Conservation (phyloP, 2,888 invertebrate species). For the Coenonympha arcania region DNA sequence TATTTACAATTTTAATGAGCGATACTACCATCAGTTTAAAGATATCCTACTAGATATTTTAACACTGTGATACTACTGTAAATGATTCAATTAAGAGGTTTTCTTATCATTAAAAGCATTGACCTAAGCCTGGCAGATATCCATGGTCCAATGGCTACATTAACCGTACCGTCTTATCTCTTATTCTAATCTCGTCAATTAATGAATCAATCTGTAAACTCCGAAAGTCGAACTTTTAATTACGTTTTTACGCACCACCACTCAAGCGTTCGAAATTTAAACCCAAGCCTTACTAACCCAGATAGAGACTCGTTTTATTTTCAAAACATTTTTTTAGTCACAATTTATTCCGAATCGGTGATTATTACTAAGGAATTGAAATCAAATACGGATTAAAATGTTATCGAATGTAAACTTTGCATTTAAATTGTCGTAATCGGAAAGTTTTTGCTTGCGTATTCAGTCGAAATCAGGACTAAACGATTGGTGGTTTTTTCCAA, state of each 20-base stretch:
- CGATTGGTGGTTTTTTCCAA: neutral
- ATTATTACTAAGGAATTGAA: neutral
- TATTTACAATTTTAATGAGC: too few relatives aligned
- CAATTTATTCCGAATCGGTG: neutral
- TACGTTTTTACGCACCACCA: constrained; percentile 12
- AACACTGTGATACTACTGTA: too few relatives aligned
- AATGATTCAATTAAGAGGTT: too few relatives aligned
- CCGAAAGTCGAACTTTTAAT: constrained; percentile 12
- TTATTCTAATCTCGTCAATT: constrained; percentile 3
- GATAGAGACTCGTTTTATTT: constrained; percentile 3
- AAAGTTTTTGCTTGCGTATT: neutral
- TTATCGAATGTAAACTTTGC: neutral
- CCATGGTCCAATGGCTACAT: neutral
- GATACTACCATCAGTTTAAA: too few relatives aligned
- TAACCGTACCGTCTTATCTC: neutral
- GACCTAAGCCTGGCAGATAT: too few relatives aligned
- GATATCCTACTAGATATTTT: too few relatives aligned
- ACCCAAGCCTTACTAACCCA: constrained; percentile 7
- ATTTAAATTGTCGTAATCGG: neutral
- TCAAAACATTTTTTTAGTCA: neutral
- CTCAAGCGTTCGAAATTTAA: constrained; percentile 11
- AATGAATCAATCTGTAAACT: constrained; percentile 8
- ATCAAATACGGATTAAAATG: neutral
- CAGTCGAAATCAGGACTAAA: neutral
- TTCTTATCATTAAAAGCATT: too few relatives aligned